Percentiles rank a stretch among this genome's conserved stretches.
These are phyloP conservation scores for Sceloporus undulatus DNA, from an alignment of 2,113 vertebrate genomes.

Conservation along the genomic window DNA sequence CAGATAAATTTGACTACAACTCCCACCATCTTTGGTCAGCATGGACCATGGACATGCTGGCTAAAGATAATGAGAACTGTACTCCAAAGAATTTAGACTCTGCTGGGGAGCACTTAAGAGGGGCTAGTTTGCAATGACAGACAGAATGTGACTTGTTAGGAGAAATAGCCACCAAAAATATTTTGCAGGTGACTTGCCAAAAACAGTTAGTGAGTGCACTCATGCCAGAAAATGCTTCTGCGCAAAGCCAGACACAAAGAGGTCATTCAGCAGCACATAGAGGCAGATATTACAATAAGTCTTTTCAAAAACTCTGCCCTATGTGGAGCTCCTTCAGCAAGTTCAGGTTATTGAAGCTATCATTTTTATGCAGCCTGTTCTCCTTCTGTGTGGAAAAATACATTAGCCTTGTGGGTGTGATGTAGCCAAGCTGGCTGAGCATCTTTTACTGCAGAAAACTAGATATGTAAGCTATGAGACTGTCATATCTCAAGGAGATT, in stretches of 20 bases:
- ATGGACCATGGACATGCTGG: too few species aligned
- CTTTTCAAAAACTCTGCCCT: not conserved
- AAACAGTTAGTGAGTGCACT: not conserved
- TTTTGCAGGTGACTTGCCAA: not conserved
- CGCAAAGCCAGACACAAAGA: not conserved
- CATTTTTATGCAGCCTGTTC: slow-evolving; percentile 5
- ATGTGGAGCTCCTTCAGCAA: not conserved
- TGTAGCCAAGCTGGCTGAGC: not conserved
- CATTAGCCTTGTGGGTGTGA: not conserved
- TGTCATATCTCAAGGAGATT: not conserved
- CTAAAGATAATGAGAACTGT: too few species aligned
- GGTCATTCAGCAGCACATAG: not conserved
- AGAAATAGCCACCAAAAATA: not conserved
- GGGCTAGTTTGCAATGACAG: too few species aligned
- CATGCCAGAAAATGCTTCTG: not conserved
- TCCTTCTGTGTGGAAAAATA: not conserved
- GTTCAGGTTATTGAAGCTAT: slow-evolving; percentile 1
- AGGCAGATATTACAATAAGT: not conserved
- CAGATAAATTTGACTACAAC: too few species aligned
- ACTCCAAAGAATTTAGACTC: too few species aligned
- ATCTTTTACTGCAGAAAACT: not conserved
- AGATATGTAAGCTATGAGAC: not conserved
- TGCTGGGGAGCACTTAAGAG: too few species aligned
- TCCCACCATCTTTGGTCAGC: too few species aligned
- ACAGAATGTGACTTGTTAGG: too few species aligned